phyloP scores from a whole-genome alignment of 2,113 vertebrate species.

The Hemiprocne comata region DNA sequence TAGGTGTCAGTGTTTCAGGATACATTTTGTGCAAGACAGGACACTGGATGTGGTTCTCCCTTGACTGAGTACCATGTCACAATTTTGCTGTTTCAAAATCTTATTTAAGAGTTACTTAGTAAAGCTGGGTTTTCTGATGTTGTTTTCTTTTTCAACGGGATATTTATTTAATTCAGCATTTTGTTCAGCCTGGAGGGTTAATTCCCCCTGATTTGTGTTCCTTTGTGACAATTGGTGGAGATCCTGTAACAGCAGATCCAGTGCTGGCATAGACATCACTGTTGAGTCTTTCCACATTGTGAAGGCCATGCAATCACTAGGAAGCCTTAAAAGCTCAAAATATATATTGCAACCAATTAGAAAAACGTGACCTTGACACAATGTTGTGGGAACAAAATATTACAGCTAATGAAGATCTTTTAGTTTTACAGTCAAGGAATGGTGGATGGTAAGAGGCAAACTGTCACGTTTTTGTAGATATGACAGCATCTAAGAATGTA shows the following conservation, averaged over 20 bases:
- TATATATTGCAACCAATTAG: not conserved
- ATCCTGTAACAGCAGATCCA: not conserved
- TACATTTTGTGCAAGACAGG: not conserved
- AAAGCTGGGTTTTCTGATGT: not conserved
- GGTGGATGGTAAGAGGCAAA: not conserved
- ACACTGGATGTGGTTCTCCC: not conserved
- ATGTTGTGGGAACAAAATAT: not conserved
- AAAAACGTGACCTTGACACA: conserved; percentile 6
- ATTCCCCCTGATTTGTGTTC: not conserved
- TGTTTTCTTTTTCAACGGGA: not conserved
- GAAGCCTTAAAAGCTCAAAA: not conserved
- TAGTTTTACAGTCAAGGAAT: not conserved
- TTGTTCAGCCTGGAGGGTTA: not conserved
- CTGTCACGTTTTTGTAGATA: not conserved
- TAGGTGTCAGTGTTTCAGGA: not conserved
- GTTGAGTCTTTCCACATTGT: not conserved
- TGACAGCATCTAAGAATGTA: not conserved
- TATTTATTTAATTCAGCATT: not conserved
- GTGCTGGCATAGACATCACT: not conserved
- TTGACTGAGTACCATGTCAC: not conserved
- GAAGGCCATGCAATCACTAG: not conserved
- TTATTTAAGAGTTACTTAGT: not conserved
- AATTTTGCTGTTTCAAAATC: not conserved
- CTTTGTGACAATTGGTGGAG: not conserved
- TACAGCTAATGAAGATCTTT: not conserved